These are phyloP conservation scores for Carterocephalus palaemon DNA, from an alignment of 2,888 invertebrate genomes.

Conservation along the genomic window DNA sequence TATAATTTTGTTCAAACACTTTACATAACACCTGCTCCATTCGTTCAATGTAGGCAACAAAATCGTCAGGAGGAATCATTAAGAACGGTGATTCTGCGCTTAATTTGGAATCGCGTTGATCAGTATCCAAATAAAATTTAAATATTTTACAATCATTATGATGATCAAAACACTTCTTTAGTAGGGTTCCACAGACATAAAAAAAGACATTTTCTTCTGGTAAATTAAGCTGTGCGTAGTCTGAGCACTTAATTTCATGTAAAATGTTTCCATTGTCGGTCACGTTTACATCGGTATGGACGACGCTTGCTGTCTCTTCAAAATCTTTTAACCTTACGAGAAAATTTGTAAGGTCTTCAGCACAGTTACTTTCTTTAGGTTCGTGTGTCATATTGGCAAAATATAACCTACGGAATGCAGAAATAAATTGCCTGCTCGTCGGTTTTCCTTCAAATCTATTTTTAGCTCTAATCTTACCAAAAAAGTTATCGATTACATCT, in stretches of 20 bases:
- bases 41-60: not conserved
- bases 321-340: not conserved
- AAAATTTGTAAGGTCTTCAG: not conserved
- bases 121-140: not conserved
- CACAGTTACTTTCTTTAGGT: slow-evolving; percentile 8
- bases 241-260: not conserved
- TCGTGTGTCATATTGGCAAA: not conserved
- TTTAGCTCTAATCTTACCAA: not conserved
- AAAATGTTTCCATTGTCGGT: not conserved
- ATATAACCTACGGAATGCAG: slow-evolving; percentile 2
- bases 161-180: slow-evolving; percentile 2
- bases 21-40: not conserved
- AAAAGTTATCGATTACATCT: not conserved
- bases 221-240: not conserved
- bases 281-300: not conserved
- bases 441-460: not conserved
- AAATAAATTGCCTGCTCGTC: slow-evolving; percentile 3
- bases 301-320: not conserved
- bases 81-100: not conserved
- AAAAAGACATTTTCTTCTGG: not conserved
- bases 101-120: not conserved
- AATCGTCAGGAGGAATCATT: not conserved
- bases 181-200: slow-evolving; percentile 7
- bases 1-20: not conserved
- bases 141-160: slow-evolving; percentile 2